These are phyloP conservation scores for Cerastoderma edule DNA, from an alignment of 2,888 invertebrate species.

Conservation along the genomic window DNA sequence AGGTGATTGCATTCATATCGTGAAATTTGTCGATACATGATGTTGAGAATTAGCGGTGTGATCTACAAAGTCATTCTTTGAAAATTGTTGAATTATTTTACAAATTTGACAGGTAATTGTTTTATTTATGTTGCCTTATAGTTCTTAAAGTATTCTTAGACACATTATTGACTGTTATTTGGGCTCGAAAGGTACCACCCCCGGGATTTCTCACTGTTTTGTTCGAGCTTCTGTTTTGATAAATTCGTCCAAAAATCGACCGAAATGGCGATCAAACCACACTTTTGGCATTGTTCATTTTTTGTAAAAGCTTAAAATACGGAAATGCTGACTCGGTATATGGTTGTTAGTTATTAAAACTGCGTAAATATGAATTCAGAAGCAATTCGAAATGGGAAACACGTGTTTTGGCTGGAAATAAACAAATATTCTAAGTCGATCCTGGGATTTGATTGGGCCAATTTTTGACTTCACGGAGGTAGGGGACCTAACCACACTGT, in stretches of 20 bases:
- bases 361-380: background rate
- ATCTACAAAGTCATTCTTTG: conserved; percentile 81
- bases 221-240: conserved; percentile 71
- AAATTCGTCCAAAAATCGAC: conserved; percentile 77
- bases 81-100: conserved; percentile 70
- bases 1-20: background rate
- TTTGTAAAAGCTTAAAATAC: conserved; percentile 28
- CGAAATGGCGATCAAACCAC: conserved; percentile 81
- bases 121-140: background rate
- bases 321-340: background rate
- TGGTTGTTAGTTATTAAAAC: background rate
- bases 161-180: conserved; percentile 14
- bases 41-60: conserved; percentile 81
- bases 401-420: conserved; percentile 63
- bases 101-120: conserved; percentile 69
- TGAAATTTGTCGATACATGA: conserved; percentile 76
- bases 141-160: background rate
- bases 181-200: conserved; percentile 54
- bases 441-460: conserved; percentile 57
- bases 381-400: conserved; percentile 29
- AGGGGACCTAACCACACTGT: conserved; percentile 37
- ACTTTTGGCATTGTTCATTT: conserved; percentile 72
- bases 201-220: conserved; percentile 66
- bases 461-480: conserved; percentile 35
- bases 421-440: conserved; percentile 50